Evolutionary conservation across 2,888 invertebrate genomes (phyloP).

Genomic region (Tillus elongatus): DNA sequence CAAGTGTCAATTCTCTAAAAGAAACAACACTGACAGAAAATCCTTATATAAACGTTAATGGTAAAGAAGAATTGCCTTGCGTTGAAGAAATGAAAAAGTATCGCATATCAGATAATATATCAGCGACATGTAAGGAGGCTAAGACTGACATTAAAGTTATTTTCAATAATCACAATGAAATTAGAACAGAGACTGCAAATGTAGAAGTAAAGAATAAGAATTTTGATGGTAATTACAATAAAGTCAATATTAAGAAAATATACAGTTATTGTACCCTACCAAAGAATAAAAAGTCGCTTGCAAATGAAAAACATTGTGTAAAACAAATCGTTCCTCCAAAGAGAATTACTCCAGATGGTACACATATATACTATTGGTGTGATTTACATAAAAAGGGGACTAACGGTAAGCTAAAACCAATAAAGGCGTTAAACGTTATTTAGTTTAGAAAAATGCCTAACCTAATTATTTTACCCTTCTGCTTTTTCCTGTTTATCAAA

Average conservation of each 20-base stretch:
- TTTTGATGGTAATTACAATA: slow-evolving; percentile 38
- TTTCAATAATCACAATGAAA: slow-evolving; percentile 20
- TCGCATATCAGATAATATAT: slow-evolving; percentile 23
- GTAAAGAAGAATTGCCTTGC: slow-evolving; percentile 62
- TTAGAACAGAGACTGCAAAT: slow-evolving; percentile 6
- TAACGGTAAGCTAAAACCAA: slow-evolving; percentile 50
- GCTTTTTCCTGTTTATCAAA: no score
- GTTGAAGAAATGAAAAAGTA: slow-evolving; percentile 39
- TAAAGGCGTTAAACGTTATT: no score
- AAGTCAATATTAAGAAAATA: slow-evolving; percentile 32
- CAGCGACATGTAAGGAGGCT: slow-evolving; percentile 18
- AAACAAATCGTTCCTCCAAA: slow-evolving; percentile 55
- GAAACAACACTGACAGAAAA: slow-evolving; percentile 38
- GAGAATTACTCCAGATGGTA: slow-evolving; percentile 72
- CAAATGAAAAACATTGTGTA: slow-evolving; percentile 24
- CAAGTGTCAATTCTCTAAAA: slow-evolving; percentile 33
- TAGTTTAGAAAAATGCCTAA: no score
- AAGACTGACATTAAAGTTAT: slow-evolving; percentile 22
- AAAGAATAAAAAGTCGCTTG: slow-evolving; percentile 32
- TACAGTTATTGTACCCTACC: slow-evolving; percentile 50
- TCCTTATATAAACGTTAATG: slow-evolving; percentile 53
- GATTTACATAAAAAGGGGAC: slow-evolving; percentile 56
- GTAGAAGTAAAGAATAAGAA: slow-evolving; percentile 24
- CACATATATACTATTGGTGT: slow-evolving; percentile 81
- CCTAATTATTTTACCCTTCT: no score